Evolutionary conservation across 2,113 vertebrate species (phyloP), one percentile per base, ranked within the genome.

Genomic region (Corythornis madagascariensis): DNA sequence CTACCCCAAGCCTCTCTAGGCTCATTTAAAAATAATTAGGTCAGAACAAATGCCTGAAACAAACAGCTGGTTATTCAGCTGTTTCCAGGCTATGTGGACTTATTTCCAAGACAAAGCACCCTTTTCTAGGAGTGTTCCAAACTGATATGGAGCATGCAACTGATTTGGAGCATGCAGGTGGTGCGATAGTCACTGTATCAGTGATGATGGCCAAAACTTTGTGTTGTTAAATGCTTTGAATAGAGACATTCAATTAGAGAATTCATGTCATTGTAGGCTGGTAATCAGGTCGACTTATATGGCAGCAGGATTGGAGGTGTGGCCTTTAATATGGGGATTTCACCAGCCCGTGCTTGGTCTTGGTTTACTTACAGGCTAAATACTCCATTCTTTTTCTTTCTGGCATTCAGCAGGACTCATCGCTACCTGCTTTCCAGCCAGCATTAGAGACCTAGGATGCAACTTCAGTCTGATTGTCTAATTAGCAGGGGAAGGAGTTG

Each of bases 11-110:
- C 16, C 33, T 56, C 48, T 83, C 17, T 11, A 10, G 90, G 67
- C 57, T 85, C 5, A 5, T 40, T 86, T 53, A 47, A 71, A 53
- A 93, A 55, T 86, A 76, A 86, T 79, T 78, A 84, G 92, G 86
- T 82, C 86, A 93, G 96, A 93, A 96, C 42, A 94, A 94, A 94
- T 93, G 83, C 40, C 45, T 84, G 73, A 55, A 93, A 31, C 11
- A 29, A 29, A 12, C 77, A 92, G 77, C 81, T 91, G 80, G 69
- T 24, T 69, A 31, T 67, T 78, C 83, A 71, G 65, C 53, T 88
- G 88, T 86, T 81, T 47, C 40, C 71, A 4, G 66, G 53, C 42
- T 69, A 0, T 48, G 5, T 11, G 33, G 56, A 14, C 1, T 67
- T n/a, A 11, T 22, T 92, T 65, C 77, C 45, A 67, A 73, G 40